A percentile compares a stretch with the other conserved stretches of the same genome.
Evolutionary conservation across 2,888 invertebrate genomes (phyloP).

Genomic region (Euplagia quadripunctaria): DNA sequence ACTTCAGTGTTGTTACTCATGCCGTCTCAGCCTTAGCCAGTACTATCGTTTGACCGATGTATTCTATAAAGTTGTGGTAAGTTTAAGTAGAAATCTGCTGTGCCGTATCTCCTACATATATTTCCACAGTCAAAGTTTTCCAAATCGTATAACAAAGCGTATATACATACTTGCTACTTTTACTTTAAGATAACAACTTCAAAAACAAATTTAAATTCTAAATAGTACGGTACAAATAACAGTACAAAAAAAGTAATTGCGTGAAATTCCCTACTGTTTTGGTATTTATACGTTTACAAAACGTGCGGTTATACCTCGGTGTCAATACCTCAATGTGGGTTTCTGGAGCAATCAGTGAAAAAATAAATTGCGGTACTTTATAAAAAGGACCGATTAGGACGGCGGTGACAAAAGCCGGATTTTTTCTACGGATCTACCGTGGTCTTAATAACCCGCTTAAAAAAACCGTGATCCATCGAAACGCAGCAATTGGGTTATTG

Average conservation of each 20-base stretch:
- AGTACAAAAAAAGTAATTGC: slow-evolving; percentile 14
- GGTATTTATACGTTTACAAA: background rate
- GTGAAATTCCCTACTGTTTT: slow-evolving; percentile 50
- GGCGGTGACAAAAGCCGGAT: background rate
- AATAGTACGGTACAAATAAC: slow-evolving; percentile 1
- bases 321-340: background rate
- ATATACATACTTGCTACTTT: background rate
- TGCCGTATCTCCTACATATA: background rate
- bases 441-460: background rate
- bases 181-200: background rate
- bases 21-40: background rate
- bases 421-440: background rate
- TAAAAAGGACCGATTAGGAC: background rate
- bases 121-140: background rate
- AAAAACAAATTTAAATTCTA: background rate
- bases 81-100: too few species aligned
- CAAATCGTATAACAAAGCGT: background rate
- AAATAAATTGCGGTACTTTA: background rate
- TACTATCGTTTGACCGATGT: background rate
- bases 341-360: background rate
- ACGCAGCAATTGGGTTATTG: background rate
- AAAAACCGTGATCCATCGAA: background rate
- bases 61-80: too few species aligned
- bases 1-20: background rate
- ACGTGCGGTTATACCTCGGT: background rate